These are phyloP conservation scores for Leptodactylus fallax DNA, from an alignment of 2,797 vertebrate genomes.

Conservation along the genomic window DNA sequence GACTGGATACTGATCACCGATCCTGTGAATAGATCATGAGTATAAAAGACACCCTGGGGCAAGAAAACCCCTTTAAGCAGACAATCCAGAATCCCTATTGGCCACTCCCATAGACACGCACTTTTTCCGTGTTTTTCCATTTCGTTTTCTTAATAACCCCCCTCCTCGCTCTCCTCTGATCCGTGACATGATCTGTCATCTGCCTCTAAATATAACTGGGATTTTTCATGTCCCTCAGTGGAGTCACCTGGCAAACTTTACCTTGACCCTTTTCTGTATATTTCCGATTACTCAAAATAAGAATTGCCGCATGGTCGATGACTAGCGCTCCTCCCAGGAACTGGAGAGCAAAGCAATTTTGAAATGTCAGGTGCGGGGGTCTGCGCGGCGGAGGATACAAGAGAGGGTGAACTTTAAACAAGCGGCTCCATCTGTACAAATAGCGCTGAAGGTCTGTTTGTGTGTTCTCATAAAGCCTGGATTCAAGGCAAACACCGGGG, in stretches of 20 bases:
- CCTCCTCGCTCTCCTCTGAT: neutral
- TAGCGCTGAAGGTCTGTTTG: constrained; percentile 15
- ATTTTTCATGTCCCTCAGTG: constrained; percentile 13
- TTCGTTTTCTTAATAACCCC: too few species aligned
- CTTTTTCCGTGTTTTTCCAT: too few species aligned
- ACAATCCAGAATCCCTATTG: too few species aligned
- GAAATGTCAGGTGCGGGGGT: constrained; percentile 45
- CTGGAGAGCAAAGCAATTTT: constrained; percentile 54
- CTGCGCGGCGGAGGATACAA: constrained; percentile 12
- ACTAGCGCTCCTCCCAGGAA: neutral
- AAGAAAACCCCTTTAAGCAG: too few species aligned
- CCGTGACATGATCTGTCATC: neutral
- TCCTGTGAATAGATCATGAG: too few species aligned
- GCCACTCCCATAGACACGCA: too few species aligned
- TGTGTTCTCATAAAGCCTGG: constrained; percentile 25
- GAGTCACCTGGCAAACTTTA: constrained; percentile 16
- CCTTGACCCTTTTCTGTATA: constrained; percentile 43
- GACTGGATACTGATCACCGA: too few species aligned
- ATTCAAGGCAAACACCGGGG: constrained; percentile 1
- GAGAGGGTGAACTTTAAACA: constrained; percentile 38
- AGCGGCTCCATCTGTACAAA: constrained; percentile 36
- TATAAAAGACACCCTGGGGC: too few species aligned
- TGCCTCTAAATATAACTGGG: neutral
- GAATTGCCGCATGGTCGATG: constrained; percentile 33
- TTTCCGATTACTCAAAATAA: constrained; percentile 44